phyloP scores from a whole-genome alignment of 2,888 invertebrate genomes.

The Cosmia trapezina region DNA sequence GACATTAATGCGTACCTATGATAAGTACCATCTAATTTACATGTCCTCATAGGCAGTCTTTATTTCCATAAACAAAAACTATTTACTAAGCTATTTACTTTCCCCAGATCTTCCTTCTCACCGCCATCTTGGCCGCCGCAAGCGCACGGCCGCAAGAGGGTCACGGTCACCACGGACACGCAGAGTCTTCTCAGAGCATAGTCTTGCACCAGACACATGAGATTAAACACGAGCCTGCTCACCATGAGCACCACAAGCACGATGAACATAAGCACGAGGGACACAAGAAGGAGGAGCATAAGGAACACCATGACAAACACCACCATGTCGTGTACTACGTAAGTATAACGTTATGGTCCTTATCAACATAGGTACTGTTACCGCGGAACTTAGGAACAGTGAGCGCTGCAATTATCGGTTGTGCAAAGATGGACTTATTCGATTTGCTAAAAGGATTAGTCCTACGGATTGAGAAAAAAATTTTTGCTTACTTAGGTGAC shows the following conservation, averaged over 20 bases:
- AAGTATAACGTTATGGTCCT: slow-evolving; percentile 56
- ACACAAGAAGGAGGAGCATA: slow-evolving; percentile 24
- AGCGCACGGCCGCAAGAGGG: slow-evolving; percentile 67
- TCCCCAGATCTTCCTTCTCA: slow-evolving; percentile 64
- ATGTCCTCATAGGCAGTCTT: background rate
- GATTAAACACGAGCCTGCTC: slow-evolving; percentile 27
- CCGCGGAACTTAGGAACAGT: background rate
- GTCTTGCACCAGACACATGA: slow-evolving; percentile 70
- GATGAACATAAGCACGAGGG: slow-evolving; percentile 17
- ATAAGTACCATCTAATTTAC: background rate
- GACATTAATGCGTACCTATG: background rate
- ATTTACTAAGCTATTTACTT: background rate
- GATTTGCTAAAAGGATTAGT: background rate
- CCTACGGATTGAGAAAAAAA: background rate
- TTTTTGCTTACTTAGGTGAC: background rate
- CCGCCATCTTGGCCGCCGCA: slow-evolving; percentile 60
- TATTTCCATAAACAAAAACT: background rate
- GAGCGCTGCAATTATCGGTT: background rate
- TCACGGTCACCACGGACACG: slow-evolving; percentile 64
- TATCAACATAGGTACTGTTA: background rate
- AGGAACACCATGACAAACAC: slow-evolving; percentile 53
- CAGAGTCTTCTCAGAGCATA: slow-evolving; percentile 71
- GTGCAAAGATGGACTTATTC: background rate
- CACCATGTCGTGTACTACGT: slow-evolving; percentile 76
- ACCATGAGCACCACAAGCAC: slow-evolving; percentile 14